A percentile compares a stretch with the other conserved stretches of the same genome.
Evolutionary conservation across 2,888 invertebrate genomes (phyloP).

Genomic region (Tenthredo amoena): DNA sequence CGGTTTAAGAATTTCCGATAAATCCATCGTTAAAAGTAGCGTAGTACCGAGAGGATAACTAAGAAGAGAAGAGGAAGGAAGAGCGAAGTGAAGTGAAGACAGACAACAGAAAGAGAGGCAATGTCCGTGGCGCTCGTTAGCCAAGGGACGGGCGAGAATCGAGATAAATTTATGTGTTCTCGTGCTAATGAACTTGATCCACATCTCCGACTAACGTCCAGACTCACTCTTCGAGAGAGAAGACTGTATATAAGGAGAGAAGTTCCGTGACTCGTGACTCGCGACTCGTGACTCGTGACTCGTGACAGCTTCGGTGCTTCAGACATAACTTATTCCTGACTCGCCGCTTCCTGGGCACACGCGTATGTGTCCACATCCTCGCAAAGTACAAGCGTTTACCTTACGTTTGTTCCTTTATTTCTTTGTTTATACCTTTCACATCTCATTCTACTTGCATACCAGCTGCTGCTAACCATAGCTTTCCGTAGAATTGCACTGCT

Average conservation of each 20-base stretch:
- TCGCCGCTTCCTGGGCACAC: conserved; percentile 39
- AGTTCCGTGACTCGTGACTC: conserved; percentile 51
- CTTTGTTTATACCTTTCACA: neutral
- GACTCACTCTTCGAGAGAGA: conserved; percentile 26
- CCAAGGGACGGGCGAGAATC: conserved; percentile 56
- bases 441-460: conserved; percentile 3
- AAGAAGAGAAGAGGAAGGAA: conserved; percentile 19
- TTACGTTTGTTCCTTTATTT: conserved; percentile 17
- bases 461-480: neutral
- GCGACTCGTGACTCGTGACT: conserved; percentile 58
- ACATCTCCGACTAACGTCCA: conserved; percentile 51
- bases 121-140: conserved; percentile 61
- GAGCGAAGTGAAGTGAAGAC: conserved; percentile 16
- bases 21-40: conserved; percentile 10
- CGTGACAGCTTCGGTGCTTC: conserved; percentile 55
- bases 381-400: conserved; percentile 21
- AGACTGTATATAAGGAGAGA: neutral
- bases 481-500: neutral
- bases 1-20: conserved; percentile 17
- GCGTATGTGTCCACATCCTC: neutral
- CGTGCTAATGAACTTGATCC: conserved; percentile 65
- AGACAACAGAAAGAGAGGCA: conserved; percentile 33
- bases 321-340: conserved; percentile 55
- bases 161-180: conserved; percentile 64
- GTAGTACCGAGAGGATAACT: neutral